Percentiles rank a stretch among this genome's conserved stretches.
These are phyloP conservation scores for Xestia ashworthii DNA, from an alignment of 2,888 invertebrate species.

Conservation along the genomic window DNA sequence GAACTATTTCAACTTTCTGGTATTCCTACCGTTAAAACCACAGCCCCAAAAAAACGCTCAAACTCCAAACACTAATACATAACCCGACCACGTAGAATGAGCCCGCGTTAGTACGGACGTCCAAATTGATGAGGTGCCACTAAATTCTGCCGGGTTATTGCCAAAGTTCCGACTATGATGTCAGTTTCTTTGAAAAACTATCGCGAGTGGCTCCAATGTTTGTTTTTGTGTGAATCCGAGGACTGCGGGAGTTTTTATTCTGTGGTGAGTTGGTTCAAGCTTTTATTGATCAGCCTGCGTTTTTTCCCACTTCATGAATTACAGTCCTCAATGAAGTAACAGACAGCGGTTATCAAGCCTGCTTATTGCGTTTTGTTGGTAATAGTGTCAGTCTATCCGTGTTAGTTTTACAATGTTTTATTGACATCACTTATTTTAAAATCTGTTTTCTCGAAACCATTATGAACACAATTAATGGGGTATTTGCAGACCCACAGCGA, in stretches of 20 bases:
- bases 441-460: not conserved
- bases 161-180: constrained; percentile 59
- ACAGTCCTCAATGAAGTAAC: not conserved
- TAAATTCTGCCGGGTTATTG: constrained; percentile 66
- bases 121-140: constrained; percentile 66
- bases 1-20: not conserved
- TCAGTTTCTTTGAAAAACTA: constrained; percentile 65
- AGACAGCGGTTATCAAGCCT: not conserved
- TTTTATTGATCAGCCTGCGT: not conserved
- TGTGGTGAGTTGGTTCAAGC: not conserved
- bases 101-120: constrained; percentile 46
- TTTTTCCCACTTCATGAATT: not conserved
- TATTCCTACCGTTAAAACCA: not conserved
- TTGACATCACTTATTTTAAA: not conserved
- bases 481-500: no score
- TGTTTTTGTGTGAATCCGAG: constrained; percentile 44
- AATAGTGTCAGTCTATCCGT: not conserved
- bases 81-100: constrained; percentile 63
- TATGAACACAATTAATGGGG: no score
- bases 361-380: not conserved
- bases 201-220: constrained; percentile 26
- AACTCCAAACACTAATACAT: constrained; percentile 62
- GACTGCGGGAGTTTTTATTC: constrained; percentile 14
- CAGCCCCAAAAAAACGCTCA: constrained; percentile 21
- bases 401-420: not conserved